Percentiles rank a stretch among this genome's conserved stretches.
These are phyloP conservation scores for Nannoperca australis DNA, from an alignment of 2,797 vertebrate genomes.

Conservation along the genomic window DNA sequence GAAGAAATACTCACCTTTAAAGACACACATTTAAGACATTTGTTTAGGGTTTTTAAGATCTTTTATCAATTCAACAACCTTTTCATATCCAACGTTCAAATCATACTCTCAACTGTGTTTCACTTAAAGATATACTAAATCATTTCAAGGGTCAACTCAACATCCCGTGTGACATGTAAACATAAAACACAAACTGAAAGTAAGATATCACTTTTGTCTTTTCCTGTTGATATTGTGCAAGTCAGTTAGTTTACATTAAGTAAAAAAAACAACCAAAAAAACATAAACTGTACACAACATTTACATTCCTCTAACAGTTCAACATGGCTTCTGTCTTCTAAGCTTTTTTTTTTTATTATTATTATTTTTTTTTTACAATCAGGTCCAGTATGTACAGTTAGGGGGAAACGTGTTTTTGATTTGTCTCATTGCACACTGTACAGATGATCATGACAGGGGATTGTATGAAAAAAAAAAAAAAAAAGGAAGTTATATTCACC, in stretches of 20 bases:
- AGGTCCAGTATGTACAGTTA: conserved; percentile 77
- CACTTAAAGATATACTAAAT: conserved; percentile 70
- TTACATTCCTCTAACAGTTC: conserved; percentile 85
- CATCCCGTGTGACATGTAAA: conserved; percentile 70
- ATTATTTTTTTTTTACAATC: conserved; percentile 63
- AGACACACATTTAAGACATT: conserved; percentile 19
- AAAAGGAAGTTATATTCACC: conserved; percentile 29
- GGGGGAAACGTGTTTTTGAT: conserved; percentile 45
- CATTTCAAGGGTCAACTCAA: conserved; percentile 55
- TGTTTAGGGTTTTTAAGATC: background rate
- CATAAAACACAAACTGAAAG: conserved; percentile 71
- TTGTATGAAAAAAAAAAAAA: background rate
- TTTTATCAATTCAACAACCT: conserved; percentile 65
- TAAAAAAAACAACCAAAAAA: conserved; percentile 69
- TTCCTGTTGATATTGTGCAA: conserved; percentile 69
- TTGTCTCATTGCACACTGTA: conserved; percentile 53
- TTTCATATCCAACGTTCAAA: conserved; percentile 73
- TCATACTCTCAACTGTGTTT: conserved; percentile 58
- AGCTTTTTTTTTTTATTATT: conserved; percentile 9
- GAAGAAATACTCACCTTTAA: background rate
- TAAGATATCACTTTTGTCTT: conserved; percentile 65
- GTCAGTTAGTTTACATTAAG: conserved; percentile 73
- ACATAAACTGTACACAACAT: conserved; percentile 80
- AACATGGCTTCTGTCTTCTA: conserved; percentile 81
- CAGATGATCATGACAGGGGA: conserved; percentile 22